Evolutionary conservation across 2,113 vertebrate species (phyloP).

Genomic region (Pituophis catenifer): DNA sequence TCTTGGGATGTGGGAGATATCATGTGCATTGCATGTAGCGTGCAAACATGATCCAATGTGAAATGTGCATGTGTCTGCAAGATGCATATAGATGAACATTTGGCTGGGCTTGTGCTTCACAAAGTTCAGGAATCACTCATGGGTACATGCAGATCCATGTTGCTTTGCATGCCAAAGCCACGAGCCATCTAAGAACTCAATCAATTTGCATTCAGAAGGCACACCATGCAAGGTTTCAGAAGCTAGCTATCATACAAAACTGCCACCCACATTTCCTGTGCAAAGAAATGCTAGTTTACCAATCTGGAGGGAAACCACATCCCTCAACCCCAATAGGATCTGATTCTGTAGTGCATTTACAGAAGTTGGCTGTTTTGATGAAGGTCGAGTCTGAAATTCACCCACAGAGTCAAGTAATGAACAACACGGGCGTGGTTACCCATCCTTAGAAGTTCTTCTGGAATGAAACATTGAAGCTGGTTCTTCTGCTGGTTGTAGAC

Average conservation of each 20-base stretch:
- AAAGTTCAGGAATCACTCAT: neutral
- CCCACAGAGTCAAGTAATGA: neutral
- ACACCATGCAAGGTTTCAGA: neutral
- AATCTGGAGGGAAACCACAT: neutral
- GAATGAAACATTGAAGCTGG: neutral
- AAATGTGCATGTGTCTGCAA: constrained; percentile 6
- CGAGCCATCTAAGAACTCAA: neutral
- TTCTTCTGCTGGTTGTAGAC: neutral
- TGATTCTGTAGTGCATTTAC: neutral
- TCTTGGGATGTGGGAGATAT: neutral
- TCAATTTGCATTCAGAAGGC: neutral
- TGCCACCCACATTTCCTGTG: neutral
- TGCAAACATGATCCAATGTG: neutral
- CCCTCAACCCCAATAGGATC: neutral
- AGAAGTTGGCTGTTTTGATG: neutral
- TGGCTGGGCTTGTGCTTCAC: neutral
- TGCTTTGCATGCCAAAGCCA: neutral
- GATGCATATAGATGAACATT: neutral
- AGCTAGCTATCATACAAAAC: neutral
- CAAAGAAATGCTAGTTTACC: neutral
- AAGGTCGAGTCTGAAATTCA: neutral
- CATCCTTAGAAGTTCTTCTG: neutral
- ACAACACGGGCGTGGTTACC: neutral
- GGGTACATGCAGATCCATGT: neutral
- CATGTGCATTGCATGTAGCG: constrained; percentile 1